Evolutionary conservation across 2,888 invertebrate genomes (phyloP).

Genomic region (Poecilus cupreus): DNA sequence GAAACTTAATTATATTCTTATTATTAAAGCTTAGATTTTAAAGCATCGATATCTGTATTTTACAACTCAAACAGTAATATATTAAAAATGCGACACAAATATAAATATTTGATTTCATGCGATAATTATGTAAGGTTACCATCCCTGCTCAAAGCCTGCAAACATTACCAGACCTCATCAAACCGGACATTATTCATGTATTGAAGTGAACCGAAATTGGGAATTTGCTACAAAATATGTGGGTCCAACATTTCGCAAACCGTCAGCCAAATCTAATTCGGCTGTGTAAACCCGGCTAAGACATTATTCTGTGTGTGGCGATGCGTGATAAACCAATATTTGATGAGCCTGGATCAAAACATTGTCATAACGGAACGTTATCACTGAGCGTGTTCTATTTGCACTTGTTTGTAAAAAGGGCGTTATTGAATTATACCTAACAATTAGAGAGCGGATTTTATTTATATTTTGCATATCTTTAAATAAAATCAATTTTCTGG

Average conservation of each 20-base stretch:
- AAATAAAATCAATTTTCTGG: too few relatives aligned
- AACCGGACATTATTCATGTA: constrained; percentile 10
- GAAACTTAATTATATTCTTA: constrained; percentile 13
- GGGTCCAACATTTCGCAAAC: background rate
- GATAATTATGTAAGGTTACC: too few relatives aligned
- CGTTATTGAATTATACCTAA: too few relatives aligned
- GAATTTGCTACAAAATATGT: background rate
- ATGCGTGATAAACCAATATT: constrained; percentile 25
- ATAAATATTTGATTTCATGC: too few relatives aligned
- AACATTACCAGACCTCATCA: background rate
- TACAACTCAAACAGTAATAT: background rate
- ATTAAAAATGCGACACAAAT: too few relatives aligned
- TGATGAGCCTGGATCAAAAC: constrained; percentile 25
- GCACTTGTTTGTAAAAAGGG: too few relatives aligned
- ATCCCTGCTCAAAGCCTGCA: background rate
- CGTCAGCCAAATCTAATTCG: constrained; percentile 21
- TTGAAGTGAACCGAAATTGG: background rate
- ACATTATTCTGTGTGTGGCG: constrained; percentile 15
- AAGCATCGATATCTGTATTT: background rate
- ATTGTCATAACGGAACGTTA: background rate
- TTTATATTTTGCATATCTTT: too few relatives aligned
- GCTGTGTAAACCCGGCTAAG: constrained; percentile 4
- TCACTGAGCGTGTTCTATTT: too few relatives aligned
- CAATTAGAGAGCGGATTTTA: too few relatives aligned
- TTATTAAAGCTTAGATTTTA: background rate